These are phyloP conservation scores for Phocides pigmalion DNA, from an alignment of 1,140 invertebrate species.

Conservation along the genomic window DNA sequence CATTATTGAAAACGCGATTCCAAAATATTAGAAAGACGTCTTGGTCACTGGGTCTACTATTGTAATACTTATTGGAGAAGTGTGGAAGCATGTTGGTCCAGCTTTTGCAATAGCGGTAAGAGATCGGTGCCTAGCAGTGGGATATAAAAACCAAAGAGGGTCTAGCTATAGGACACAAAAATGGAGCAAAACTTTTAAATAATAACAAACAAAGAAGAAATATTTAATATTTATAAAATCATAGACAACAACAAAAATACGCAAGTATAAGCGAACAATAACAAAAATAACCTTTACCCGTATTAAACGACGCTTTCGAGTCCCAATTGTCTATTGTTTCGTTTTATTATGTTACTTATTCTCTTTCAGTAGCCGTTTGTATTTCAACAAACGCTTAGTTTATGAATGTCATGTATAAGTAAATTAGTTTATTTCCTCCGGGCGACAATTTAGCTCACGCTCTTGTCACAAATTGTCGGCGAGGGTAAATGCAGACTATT, in stretches of 20 bases:
- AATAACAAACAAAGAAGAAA: not conserved
- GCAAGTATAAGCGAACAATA: conserved; percentile 23
- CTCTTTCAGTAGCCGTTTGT: conserved; percentile 35
- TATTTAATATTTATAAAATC: not conserved
- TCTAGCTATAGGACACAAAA: not conserved
- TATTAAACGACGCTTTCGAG: conserved; percentile 21
- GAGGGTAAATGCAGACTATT: conserved; percentile 82
- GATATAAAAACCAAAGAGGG: too few relatives aligned
- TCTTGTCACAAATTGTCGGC: conserved; percentile 81
- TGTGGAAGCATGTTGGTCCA: too few relatives aligned
- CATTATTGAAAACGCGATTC: too few relatives aligned
- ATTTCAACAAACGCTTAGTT: conserved; percentile 58
- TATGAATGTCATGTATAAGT: conserved; percentile 72
- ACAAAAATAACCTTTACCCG: conserved; percentile 23
- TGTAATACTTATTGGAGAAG: too few relatives aligned
- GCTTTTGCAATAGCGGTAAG: too few relatives aligned
- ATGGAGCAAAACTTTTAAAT: not conserved
- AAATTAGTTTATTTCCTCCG: conserved; percentile 83
- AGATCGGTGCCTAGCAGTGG: too few relatives aligned
- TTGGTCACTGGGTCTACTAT: too few relatives aligned
- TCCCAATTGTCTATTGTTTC: conserved; percentile 30
- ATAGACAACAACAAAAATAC: conserved; percentile 17
- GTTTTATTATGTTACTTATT: conserved; percentile 39
- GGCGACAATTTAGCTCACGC: conserved; percentile 78
- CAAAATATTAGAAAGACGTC: too few relatives aligned